Evolutionary conservation across 2,113 vertebrate genomes (phyloP).

Genomic region (Sinocyclocheilus grahami): DNA sequence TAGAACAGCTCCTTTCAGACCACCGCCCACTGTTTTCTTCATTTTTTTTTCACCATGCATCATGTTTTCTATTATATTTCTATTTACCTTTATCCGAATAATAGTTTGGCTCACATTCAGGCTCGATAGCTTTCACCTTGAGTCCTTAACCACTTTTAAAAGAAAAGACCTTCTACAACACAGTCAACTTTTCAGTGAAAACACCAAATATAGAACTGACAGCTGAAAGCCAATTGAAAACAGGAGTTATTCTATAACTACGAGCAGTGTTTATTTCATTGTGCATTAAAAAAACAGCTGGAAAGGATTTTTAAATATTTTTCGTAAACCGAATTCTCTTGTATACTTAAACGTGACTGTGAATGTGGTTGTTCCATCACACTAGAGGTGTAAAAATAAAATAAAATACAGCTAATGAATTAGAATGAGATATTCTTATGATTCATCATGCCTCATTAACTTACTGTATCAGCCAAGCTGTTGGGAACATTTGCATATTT

Average conservation of each 20-base stretch:
- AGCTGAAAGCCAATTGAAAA: too few species aligned
- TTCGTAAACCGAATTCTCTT: background rate
- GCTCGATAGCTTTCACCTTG: conserved; percentile 5
- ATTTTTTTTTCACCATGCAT: background rate
- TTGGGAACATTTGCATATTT: conserved; percentile 50
- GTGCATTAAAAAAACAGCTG: background rate
- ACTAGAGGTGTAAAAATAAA: conserved; percentile 53
- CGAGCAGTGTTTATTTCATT: background rate
- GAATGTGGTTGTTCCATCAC: conserved; percentile 1
- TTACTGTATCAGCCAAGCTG: conserved; percentile 45
- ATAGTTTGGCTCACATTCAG: conserved; percentile 4
- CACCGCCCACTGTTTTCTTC: conserved; percentile 33
- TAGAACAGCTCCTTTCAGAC: background rate
- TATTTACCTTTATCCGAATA: background rate
- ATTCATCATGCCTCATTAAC: conserved; percentile 52
- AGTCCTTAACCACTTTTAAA: conserved; percentile 10
- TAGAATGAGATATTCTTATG: conserved; percentile 38
- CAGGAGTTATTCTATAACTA: too few species aligned
- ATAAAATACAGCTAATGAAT: conserved; percentile 53
- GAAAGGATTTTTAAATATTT: background rate
- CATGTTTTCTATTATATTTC: background rate
- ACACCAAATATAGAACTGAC: too few species aligned
- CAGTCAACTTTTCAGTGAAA: background rate
- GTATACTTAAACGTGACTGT: background rate
- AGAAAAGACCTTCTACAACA: background rate